Evolutionary conservation across 2,113 vertebrate species (phyloP), one percentile per base, ranked within the genome.

Genomic region (Haemorhous mexicanus): DNA sequence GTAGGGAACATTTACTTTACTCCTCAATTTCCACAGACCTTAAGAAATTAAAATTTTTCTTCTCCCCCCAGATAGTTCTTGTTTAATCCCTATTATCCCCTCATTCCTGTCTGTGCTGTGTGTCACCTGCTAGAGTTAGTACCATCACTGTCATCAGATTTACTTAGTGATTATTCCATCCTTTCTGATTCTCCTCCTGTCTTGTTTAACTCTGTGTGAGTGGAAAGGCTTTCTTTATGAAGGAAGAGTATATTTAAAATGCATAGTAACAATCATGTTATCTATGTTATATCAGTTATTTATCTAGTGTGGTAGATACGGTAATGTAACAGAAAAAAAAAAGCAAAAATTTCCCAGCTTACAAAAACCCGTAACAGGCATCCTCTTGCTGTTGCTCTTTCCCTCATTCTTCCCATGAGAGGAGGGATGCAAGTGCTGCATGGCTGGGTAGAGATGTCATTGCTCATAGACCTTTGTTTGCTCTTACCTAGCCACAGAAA

Each of bases 331-430:
- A 56, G 7, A 7, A 24, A 49, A 37, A 37, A 23, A 47, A 1
- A n/a, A 2, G 0, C 1, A 24, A 50, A 24, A n/a, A 39, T 10
- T 22, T 1, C 10, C 5, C 10, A 47, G 1, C 5, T 16, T 43
- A 20, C 20, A 55, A 23, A 82, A 73, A 1, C 7, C n/a, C 9
- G 41, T 15, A 44, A 11, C 5, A 89, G 21, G 5, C 23, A 14
- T 41, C 47, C 20, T 64, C 21, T 52, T 58, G 11, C 20, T 59
- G 10, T 23, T 59, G 7, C 8, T 52, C 13, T 81, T 64, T 66
- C 20, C 20, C 4, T 74, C 11, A 7, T 61, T 83, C 20, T 52
- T 64, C 11, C 15, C 46, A 27, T 22, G 30, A 13, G 17, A 70
- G 41, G 18, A 70, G 39, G 56, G 70, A 49, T 59, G 11, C 15